phyloP scores from a whole-genome alignment of 1,140 invertebrate genomes.

The Notospermus geniculatus region DNA sequence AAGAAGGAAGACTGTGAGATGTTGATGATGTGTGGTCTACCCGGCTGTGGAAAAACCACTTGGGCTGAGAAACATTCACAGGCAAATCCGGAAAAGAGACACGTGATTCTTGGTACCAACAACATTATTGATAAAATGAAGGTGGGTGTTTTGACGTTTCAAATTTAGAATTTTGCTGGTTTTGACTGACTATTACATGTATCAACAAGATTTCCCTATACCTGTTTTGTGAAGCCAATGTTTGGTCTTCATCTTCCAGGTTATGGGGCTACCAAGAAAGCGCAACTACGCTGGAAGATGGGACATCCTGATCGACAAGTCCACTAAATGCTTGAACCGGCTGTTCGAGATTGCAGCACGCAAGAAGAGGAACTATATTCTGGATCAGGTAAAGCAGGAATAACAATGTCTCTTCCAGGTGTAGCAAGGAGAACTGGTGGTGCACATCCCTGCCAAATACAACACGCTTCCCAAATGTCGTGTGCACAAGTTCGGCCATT shows the following conservation, averaged over 20 bases:
- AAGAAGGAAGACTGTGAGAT: constrained; percentile 80
- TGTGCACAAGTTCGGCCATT: too few species aligned
- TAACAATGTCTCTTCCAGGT: neutral
- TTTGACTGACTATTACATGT: too few species aligned
- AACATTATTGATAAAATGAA: constrained; percentile 86
- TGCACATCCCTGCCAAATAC: too few species aligned
- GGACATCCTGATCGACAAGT: constrained; percentile 78
- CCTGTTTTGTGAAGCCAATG: too few species aligned
- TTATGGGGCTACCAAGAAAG: too few species aligned
- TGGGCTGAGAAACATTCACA: constrained; percentile 75
- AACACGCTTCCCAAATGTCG: too few species aligned
- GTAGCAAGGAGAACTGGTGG: too few species aligned
- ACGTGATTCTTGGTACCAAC: constrained; percentile 81
- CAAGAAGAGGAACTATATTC: constrained; percentile 84
- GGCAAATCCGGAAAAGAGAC: constrained; percentile 74
- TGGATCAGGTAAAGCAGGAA: constrained; percentile 79
- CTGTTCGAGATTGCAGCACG: constrained; percentile 78
- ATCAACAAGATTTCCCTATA: too few species aligned
- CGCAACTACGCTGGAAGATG: too few species aligned
- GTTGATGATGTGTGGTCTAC: constrained; percentile 87
- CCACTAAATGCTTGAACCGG: constrained; percentile 79
- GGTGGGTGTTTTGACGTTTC: too few species aligned
- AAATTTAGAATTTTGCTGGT: too few species aligned
- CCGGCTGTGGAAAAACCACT: constrained; percentile 82
- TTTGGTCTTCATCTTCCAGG: too few species aligned